Evolutionary conservation across 2,113 vertebrate genomes (phyloP).

Genomic region (Ceyx melanurus): DNA sequence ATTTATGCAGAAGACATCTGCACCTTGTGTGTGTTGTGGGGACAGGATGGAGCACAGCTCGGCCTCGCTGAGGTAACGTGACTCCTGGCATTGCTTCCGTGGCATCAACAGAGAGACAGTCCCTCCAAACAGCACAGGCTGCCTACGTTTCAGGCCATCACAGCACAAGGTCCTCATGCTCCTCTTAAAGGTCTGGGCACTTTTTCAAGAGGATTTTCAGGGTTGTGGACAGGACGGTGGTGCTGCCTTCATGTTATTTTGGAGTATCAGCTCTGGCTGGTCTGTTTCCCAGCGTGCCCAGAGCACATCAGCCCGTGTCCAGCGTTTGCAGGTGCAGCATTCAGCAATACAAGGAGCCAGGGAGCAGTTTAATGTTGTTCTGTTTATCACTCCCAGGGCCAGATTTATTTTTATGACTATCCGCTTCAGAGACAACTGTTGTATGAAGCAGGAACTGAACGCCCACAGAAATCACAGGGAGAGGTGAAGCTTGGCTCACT

Average conservation of each 20-base stretch:
- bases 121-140: not conserved
- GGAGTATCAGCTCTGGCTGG: not conserved
- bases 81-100: not conserved
- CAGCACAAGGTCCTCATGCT: not conserved
- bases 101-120: not conserved
- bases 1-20: not conserved
- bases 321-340: not conserved
- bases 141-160: not conserved
- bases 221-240: not conserved
- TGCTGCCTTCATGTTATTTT: not conserved
- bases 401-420: conserved; percentile 13
- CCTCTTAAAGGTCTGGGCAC: conserved; percentile 1
- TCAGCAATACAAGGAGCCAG: not conserved
- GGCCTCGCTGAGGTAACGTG: rapidly evolving
- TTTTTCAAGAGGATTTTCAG: conserved; percentile 27
- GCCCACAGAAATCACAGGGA: not conserved
- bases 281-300: rapidly evolving
- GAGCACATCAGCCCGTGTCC: not conserved
- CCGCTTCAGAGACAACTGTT: not conserved
- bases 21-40: not conserved
- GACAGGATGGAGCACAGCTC: not conserved
- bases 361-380: not conserved
- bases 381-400: not conserved
- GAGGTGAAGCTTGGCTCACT: not conserved
- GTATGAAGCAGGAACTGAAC: not conserved